Conservation (phyloP, 2,888 invertebrate genomes). For the Horisme vitalbata region DNA sequence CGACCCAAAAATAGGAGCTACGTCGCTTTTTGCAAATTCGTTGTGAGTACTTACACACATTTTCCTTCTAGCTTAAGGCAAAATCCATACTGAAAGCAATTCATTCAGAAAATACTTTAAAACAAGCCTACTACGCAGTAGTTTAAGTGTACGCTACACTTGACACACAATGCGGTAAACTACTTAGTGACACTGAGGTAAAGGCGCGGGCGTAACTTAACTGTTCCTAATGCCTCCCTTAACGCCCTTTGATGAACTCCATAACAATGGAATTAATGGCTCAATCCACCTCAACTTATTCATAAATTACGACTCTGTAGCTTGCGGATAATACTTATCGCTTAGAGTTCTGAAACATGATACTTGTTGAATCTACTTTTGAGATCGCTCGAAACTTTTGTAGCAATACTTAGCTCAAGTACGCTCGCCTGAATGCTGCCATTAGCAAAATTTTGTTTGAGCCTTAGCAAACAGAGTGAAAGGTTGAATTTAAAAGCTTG, state of each 20-base stretch:
- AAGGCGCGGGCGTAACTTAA: slow-evolving; percentile 12
- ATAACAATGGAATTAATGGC: slow-evolving; percentile 16
- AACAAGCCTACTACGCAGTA: slow-evolving; percentile 1
- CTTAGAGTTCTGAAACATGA: slow-evolving; percentile 25
- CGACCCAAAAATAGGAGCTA: too few species aligned
- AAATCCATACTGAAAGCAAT: too few species aligned
- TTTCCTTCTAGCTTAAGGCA: too few species aligned
- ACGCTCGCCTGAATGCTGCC: slow-evolving; percentile 14
- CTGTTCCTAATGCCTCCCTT: slow-evolving; percentile 10
- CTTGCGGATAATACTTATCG: slow-evolving; percentile 24
- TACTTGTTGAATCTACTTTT: slow-evolving; percentile 24
- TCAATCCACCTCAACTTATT: slow-evolving; percentile 13
- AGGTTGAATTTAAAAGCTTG: too few species aligned
- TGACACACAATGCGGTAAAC: neutral
- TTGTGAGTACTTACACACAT: too few species aligned
- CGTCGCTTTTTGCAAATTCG: too few species aligned
- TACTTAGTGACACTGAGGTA: slow-evolving; percentile 1
- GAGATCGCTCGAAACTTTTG: slow-evolving; percentile 10
- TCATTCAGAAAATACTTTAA: too few species aligned
- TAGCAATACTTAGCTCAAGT: slow-evolving; percentile 17
- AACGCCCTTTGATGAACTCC: slow-evolving; percentile 17
- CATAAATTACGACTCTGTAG: slow-evolving; percentile 17
- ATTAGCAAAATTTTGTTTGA: neutral
- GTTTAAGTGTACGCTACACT: too few species aligned
- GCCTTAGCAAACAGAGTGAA: neutral